Conservation (phyloP, 2,888 invertebrate species). For the Hetaerina titia region DNA sequence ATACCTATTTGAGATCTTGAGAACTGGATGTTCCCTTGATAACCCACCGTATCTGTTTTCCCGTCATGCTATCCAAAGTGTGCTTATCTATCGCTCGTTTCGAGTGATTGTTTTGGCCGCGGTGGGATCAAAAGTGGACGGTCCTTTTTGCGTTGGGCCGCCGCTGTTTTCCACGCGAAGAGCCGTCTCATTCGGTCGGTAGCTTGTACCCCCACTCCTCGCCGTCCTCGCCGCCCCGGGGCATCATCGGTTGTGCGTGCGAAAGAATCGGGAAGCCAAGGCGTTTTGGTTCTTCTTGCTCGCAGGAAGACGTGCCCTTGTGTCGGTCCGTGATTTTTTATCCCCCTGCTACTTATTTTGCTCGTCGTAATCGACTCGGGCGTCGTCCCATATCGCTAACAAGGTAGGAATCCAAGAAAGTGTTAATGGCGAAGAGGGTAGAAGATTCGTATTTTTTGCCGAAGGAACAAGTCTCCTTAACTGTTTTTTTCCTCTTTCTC, state of each 20-base stretch:
- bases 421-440: too few species aligned
- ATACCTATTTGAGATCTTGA: too few species aligned
- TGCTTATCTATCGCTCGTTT: not conserved
- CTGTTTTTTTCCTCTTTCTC: not conserved
- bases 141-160: not conserved
- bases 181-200: not conserved
- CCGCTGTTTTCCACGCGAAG: not conserved
- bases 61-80: not conserved
- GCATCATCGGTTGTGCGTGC: not conserved
- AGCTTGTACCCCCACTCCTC: not conserved
- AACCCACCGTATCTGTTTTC: not conserved
- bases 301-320: not conserved
- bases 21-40: not conserved
- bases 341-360: not conserved
- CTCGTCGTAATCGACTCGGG: not conserved
- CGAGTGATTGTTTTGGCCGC: not conserved
- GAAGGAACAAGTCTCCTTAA: too few species aligned
- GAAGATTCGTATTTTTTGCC: too few species aligned
- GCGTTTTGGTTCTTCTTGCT: not conserved
- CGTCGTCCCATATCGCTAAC: not conserved
- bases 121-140: slow-evolving; percentile 9
- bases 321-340: not conserved
- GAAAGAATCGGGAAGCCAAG: not conserved
- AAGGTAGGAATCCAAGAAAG: not conserved
- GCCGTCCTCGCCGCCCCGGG: not conserved